A percentile compares a stretch with the other conserved stretches of the same genome.
Conservation (phyloP, 2,797 vertebrate genomes). For the Sparus aurata region DNA sequence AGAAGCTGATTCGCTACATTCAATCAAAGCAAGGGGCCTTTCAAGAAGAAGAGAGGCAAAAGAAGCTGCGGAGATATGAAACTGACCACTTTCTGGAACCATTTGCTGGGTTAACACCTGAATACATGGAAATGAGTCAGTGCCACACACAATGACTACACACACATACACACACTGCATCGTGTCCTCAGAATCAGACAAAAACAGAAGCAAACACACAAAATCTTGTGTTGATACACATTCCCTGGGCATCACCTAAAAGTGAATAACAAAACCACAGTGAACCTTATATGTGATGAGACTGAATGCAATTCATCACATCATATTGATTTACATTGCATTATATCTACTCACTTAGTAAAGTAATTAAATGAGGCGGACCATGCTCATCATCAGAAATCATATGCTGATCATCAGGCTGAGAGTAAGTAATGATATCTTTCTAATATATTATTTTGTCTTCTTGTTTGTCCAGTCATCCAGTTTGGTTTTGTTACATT, state of each 20-base stretch:
- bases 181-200: not conserved
- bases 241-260: not conserved
- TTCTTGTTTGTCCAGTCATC: conserved; percentile 88
- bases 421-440: not conserved
- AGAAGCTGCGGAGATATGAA: conserved; percentile 92
- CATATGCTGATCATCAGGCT: not conserved
- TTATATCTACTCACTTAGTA: not conserved
- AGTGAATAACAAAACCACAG: too few relatives aligned
- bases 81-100: conserved; percentile 95
- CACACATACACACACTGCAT: not conserved
- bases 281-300: not conserved
- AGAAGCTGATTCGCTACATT: conserved; percentile 95
- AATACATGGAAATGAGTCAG: conserved; percentile 99
- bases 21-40: conserved; percentile 88
- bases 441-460: conserved; percentile 2
- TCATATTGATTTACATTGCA: not conserved
- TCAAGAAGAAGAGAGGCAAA: conserved; percentile 90
- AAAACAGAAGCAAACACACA: not conserved
- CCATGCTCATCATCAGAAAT: not conserved
- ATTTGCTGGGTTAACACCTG: conserved; percentile 95
- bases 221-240: not conserved
- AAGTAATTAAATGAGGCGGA: not conserved
- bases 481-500: conserved; percentile 99
- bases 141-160: conserved; percentile 40
- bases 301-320: not conserved